Evolutionary conservation across 2,888 invertebrate genomes (phyloP), one percentile per base, ranked within the genome.

Genomic region (Dascillus cervinus): DNA sequence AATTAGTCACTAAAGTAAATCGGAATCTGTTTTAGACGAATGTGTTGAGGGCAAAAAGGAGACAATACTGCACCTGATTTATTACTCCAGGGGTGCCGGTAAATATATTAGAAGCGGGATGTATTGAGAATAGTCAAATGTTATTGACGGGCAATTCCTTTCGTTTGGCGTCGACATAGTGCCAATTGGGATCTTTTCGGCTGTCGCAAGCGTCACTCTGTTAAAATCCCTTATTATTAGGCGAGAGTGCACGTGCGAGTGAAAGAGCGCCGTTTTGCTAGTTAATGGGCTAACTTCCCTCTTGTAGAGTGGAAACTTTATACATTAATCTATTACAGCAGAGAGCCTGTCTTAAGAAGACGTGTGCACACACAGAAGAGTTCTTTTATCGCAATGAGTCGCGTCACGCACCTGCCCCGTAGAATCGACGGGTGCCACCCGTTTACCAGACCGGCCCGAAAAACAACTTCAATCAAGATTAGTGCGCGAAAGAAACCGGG

Each of bases 281-380:
- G 50, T 50, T 54, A 56, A 56, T 56, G 55, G 53, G 50, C 44
- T 43, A 55, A 56, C 50, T 55, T 56, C 48, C 49, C 46, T 46
- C 48, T 46, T 49, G 50, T 50, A 49, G 52, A 53, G 44, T 52
- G 49, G 47, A 53, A 56, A 56, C 53, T 55, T 56, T 55, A 37
- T 41, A 52, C 56, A 56, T 56, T 55, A 56, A 56, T 56, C 54
- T 56, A 52, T 55, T 56, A 52, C 51, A 51, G 50, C 39, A 48
- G 48, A 47, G 37, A 43, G 40, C 34, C 39, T 37, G 39, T 44
- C 45, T 42, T 37, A 37, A 29, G 30, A 36, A 35, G 46, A 45
- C 46, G 41, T 43, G 41, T 44, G 45, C 38, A 41, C 28, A 21
- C 29, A 33, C 19, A 11, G 23, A n/a, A n/a, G n/a, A 19, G 22